Evolutionary conservation across 64 coral and sea anemone genomes (phyloP).

Genomic region (Pocillopora damicornis): DNA sequence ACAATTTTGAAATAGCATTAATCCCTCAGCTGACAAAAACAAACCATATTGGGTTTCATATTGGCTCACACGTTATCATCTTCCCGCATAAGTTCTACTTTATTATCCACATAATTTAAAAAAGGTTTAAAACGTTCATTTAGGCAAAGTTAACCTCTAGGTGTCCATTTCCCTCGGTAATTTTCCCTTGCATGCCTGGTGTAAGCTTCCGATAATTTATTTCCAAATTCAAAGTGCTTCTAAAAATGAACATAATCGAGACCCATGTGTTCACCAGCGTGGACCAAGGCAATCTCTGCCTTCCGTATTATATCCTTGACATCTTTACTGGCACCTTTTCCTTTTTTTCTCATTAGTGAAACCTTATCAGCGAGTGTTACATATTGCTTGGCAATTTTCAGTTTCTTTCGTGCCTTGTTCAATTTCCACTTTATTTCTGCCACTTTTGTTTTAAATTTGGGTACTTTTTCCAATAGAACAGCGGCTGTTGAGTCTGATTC

Average conservation of each 20-base stretch:
- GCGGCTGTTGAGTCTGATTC: neutral
- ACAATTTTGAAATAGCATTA: no score
- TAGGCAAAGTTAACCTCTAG: no score
- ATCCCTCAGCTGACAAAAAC: no score
- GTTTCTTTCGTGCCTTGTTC: slow-evolving; percentile 80
- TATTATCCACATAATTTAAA: no score
- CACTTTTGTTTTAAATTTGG: slow-evolving; percentile 52
- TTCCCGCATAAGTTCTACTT: no score
- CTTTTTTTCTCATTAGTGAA: slow-evolving; percentile 15
- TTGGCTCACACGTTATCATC: no score
- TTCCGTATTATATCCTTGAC: slow-evolving; percentile 85
- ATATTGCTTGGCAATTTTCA: slow-evolving; percentile 85
- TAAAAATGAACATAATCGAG: slow-evolving; percentile 94
- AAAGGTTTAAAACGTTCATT: no score
- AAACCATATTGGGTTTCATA: no score
- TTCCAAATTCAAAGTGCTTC: neutral
- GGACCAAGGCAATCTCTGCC: slow-evolving; percentile 72
- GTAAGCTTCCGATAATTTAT: no score
- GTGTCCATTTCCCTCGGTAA: neutral
- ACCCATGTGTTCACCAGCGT: slow-evolving; percentile 86
- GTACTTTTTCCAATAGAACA: slow-evolving; percentile 36
- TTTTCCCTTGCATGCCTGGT: neutral
- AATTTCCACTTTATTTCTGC: slow-evolving; percentile 90
- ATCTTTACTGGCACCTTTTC: slow-evolving; percentile 19
- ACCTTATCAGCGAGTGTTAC: slow-evolving; percentile 64